A percentile compares a stretch with the other conserved stretches of the same genome.
These are phyloP conservation scores for Gobiocypris rarus DNA, from an alignment of 2,113 vertebrate species.

Conservation along the genomic window DNA sequence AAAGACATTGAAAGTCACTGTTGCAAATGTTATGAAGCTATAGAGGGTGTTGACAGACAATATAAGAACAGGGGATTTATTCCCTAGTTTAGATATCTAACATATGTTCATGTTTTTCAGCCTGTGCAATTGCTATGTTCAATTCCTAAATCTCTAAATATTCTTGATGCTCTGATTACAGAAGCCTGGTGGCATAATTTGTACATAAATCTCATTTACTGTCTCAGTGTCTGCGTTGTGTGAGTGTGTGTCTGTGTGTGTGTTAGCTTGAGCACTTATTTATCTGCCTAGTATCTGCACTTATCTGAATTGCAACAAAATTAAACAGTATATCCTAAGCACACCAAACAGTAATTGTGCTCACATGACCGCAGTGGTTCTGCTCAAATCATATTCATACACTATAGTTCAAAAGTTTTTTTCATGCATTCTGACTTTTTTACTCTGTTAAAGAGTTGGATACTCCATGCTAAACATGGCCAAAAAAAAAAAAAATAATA, in stretches of 20 bases:
- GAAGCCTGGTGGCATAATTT: conserved; percentile 51
- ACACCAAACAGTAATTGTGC: neutral
- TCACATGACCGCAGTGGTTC: neutral
- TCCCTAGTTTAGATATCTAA: neutral
- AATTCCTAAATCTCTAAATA: conserved; percentile 50
- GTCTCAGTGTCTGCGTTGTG: conserved; percentile 45
- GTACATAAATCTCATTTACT: conserved; percentile 57
- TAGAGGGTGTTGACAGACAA: neutral
- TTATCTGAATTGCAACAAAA: neutral
- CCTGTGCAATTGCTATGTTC: conserved; percentile 39
- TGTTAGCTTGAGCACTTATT: conserved; percentile 53
- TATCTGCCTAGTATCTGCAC: conserved; percentile 52
- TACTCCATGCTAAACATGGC: too few relatives aligned
- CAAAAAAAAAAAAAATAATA: too few relatives aligned
- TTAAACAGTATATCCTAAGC: neutral
- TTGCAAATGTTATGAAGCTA: conserved; percentile 1
- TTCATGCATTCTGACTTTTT: too few relatives aligned
- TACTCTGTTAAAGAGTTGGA: too few relatives aligned
- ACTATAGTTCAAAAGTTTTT: too few relatives aligned
- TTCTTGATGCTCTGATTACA: conserved; percentile 55
- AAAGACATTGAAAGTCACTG: neutral
- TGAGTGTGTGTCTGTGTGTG: conserved; percentile 2
- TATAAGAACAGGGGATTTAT: conserved; percentile 6
- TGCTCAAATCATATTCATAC: too few relatives aligned
- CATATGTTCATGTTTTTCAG: conserved; percentile 39